Percentiles rank a stretch among this genome's conserved stretches.
These are phyloP conservation scores for Monochamus saltuarius DNA, from an alignment of 1,140 invertebrate genomes.

Conservation along the genomic window DNA sequence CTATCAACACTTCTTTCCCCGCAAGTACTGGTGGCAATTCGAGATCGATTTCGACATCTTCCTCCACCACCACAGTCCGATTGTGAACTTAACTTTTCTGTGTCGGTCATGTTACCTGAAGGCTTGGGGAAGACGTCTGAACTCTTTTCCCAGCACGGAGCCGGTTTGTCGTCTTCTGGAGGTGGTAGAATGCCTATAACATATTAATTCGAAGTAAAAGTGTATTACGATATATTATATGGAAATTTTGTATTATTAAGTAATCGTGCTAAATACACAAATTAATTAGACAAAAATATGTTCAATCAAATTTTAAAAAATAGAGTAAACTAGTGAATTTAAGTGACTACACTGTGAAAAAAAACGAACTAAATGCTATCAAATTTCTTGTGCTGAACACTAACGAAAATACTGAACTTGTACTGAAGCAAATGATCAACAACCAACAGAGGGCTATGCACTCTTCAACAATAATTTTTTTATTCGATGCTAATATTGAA, in stretches of 20 bases:
- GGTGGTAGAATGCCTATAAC: conserved; percentile 47
- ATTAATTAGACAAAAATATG: too few species aligned
- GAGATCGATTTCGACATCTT: conserved; percentile 46
- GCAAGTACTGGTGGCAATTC: conserved; percentile 56
- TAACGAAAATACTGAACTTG: too few species aligned
- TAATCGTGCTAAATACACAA: not conserved
- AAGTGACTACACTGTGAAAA: too few species aligned
- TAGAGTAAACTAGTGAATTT: not conserved
- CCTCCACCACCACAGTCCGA: conserved; percentile 53
- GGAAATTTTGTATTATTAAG: not conserved
- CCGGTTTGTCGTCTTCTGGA: conserved; percentile 35
- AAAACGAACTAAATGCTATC: too few species aligned
- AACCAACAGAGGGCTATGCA: too few species aligned
- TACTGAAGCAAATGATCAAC: too few species aligned
- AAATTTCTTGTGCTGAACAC: too few species aligned
- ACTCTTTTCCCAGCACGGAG: conserved; percentile 72
- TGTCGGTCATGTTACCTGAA: conserved; percentile 71
- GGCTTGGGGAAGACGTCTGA: conserved; percentile 76
- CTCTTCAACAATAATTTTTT: too few species aligned
- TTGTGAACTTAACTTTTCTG: conserved; percentile 60
- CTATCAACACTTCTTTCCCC: conserved; percentile 68
- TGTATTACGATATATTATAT: conserved; percentile 9
- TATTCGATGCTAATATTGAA: too few species aligned
- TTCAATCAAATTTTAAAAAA: not conserved
- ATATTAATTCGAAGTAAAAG: too few species aligned